Percentiles rank a stretch among this genome's conserved stretches.
These are phyloP conservation scores for Helicoverpa zea DNA, from an alignment of 1,140 invertebrate species.

Conservation along the genomic window DNA sequence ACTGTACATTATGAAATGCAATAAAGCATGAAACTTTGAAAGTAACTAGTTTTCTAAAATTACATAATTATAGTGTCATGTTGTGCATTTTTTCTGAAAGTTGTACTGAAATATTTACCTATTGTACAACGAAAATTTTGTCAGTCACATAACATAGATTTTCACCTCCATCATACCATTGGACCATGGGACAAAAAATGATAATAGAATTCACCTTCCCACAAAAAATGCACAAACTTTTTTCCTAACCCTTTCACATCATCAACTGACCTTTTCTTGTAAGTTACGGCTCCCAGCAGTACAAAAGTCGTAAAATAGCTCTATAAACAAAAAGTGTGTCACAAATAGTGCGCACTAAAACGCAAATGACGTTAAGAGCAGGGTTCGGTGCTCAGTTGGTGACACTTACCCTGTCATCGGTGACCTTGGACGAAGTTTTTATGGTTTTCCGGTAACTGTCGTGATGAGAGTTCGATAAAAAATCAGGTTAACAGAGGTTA, in stretches of 20 bases:
- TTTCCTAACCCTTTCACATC: slow-evolving; percentile 16
- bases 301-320: slow-evolving; percentile 23
- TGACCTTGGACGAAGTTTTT: slow-evolving; percentile 1
- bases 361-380: slow-evolving; percentile 34
- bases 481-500: no score
- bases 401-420: not conserved
- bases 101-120: no score
- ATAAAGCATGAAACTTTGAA: no score
- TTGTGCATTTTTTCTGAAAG: no score
- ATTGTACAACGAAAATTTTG: no score
- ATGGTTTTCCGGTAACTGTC: not conserved
- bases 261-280: not conserved
- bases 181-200: no score
- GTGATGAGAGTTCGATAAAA: not conserved
- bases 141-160: no score
- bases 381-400: not conserved
- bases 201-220: not conserved
- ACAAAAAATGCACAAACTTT: not conserved
- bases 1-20: no score
- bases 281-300: slow-evolving; percentile 11
- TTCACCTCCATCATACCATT: not conserved
- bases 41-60: no score
- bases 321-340: slow-evolving; percentile 40
- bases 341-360: slow-evolving; percentile 27
- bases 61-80: no score